Evolutionary conservation across 2,888 invertebrate genomes (phyloP).

Genomic region (Synanthedon andrenaeformis): DNA sequence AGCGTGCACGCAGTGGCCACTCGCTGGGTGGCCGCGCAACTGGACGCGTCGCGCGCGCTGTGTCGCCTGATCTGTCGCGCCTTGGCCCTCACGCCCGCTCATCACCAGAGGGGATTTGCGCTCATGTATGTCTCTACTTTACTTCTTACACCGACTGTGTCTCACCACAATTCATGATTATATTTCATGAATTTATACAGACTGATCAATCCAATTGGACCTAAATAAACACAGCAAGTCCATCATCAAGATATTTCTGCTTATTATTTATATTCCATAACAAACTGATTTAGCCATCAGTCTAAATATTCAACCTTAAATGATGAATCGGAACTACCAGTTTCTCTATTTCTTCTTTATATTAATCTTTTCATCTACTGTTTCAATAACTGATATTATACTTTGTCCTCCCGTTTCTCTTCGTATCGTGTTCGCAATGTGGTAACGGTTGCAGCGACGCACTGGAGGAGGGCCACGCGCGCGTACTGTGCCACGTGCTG

Average conservation of each 20-base stretch:
- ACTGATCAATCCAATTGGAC: too few species aligned
- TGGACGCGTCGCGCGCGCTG: conserved; percentile 82
- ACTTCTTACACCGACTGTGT: background rate
- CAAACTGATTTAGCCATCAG: too few species aligned
- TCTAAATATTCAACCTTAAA: too few species aligned
- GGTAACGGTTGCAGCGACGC: conserved; percentile 73
- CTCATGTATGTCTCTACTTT: conserved; percentile 72
- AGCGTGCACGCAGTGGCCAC: conserved; percentile 84
- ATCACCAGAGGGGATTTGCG: conserved; percentile 81
- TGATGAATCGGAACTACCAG: too few species aligned
- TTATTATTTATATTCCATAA: too few species aligned
- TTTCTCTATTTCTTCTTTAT: too few species aligned
- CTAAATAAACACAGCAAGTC: too few species aligned
- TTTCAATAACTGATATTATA: too few species aligned
- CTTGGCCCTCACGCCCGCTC: conserved; percentile 74
- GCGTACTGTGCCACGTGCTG: conserved; percentile 80
- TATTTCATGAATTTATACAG: background rate
- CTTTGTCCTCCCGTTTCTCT: too few species aligned
- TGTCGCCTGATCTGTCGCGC: conserved; percentile 81
- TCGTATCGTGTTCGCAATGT: too few species aligned
- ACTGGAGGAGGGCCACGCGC: conserved; percentile 76
- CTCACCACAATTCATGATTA: conserved; percentile 3
- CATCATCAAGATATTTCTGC: too few species aligned
- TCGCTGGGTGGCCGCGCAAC: conserved; percentile 83
- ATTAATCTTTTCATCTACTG: too few species aligned